Evolutionary conservation across 2,888 invertebrate species (phyloP).

Genomic region (Caenorhabditis sulstoni): DNA sequence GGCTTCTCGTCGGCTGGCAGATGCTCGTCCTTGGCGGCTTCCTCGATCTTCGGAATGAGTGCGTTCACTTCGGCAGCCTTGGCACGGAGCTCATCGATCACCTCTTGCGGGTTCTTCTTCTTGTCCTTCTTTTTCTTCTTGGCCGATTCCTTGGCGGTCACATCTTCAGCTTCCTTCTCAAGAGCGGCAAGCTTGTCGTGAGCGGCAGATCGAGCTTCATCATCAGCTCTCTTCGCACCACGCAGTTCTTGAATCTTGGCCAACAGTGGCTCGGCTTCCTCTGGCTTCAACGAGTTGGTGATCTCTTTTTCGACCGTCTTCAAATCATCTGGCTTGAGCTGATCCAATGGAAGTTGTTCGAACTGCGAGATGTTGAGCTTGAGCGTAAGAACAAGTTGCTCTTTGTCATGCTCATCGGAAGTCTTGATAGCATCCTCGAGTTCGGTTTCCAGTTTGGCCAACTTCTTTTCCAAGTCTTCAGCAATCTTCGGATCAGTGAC

Average conservation of each 20-base stretch:
- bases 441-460: conserved; percentile 25
- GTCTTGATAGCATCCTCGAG: conserved; percentile 42
- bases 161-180: conserved; percentile 58
- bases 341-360: conserved; percentile 10
- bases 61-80: conserved; percentile 53
- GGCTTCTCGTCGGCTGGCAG: conserved; percentile 52
- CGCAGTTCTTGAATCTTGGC: conserved; percentile 57
- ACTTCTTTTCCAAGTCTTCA: conserved; percentile 46
- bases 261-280: conserved; percentile 51
- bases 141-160: conserved; percentile 43
- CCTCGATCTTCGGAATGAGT: conserved; percentile 59
- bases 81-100: conserved; percentile 45
- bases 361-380: conserved; percentile 13
- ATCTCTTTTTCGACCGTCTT: conserved; percentile 50
- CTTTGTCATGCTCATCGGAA: conserved; percentile 22
- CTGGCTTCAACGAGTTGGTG: conserved; percentile 43
- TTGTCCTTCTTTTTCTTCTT: conserved; percentile 61
- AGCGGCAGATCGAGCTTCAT: conserved; percentile 49
- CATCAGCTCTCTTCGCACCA: conserved; percentile 56
- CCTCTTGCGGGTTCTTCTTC: conserved; percentile 57
- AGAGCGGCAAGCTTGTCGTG: conserved; percentile 59
- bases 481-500: conserved; percentile 24
- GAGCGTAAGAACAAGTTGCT: conserved; percentile 1
- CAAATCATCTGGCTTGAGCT: conserved; percentile 51
- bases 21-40: conserved; percentile 52